Percentiles rank a stretch among this genome's conserved stretches.
Conservation (phyloP, 2,888 invertebrate species). For the Pseudococcus longispinus region DNA sequence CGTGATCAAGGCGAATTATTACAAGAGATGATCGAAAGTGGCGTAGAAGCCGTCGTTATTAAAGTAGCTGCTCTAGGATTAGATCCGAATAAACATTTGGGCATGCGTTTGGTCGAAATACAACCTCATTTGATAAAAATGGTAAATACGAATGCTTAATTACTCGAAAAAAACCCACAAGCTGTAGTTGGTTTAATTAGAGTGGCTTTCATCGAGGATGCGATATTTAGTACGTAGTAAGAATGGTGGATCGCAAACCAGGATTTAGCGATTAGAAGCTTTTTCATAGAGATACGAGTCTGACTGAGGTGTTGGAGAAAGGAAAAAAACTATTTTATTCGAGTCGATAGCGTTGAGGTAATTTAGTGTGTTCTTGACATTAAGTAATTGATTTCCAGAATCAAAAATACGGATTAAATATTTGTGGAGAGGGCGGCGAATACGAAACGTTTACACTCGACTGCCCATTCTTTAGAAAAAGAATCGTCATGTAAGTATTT, state of each 20-base stretch:
- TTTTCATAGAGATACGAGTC: background rate
- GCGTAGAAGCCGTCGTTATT: conserved; percentile 92
- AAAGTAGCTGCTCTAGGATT: conserved; percentile 96
- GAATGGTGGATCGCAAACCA: background rate
- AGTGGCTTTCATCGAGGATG: conserved; percentile 17
- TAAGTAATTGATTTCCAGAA: conserved; percentile 66
- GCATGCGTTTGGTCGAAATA: conserved; percentile 82
- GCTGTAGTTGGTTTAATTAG: background rate
- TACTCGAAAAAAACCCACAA: background rate
- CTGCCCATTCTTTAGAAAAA: conserved; percentile 92
- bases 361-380: conserved; percentile 59
- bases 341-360: conserved; percentile 50
- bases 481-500: conserved; percentile 83
- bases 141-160: conserved; percentile 64
- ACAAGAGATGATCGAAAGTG: conserved; percentile 94
- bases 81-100: conserved; percentile 84
- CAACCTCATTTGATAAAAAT: conserved; percentile 86
- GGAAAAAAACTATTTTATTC: background rate
- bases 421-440: conserved; percentile 99
- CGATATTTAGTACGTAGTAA: conserved; percentile 11
- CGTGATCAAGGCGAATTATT: conserved; percentile 92
- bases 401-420: conserved; percentile 91
- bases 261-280: conserved; percentile 25
- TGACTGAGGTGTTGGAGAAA: background rate
- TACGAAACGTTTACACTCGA: conserved; percentile 98